Conservation (phyloP, 2,888 invertebrate species). For the Strigamia maritima region DNA sequence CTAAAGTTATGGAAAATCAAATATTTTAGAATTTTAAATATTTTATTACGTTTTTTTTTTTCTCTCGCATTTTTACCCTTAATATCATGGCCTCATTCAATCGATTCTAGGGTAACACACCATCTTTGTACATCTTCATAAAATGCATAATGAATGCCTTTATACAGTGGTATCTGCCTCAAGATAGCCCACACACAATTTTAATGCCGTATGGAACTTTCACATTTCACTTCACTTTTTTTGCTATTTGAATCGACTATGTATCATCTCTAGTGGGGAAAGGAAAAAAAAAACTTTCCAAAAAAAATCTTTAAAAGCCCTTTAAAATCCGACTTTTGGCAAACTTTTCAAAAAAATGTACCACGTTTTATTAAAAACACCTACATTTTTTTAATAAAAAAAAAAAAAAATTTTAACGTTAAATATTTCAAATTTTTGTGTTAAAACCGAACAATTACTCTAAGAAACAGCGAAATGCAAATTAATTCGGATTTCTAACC, state of each 20-base stretch:
- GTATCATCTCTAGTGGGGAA: background rate
- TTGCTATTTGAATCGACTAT: background rate
- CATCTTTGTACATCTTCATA: conserved; percentile 17
- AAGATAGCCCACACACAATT: background rate
- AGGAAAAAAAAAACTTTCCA: background rate
- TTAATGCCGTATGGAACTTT: background rate
- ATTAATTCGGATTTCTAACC: no score
- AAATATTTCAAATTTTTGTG: no score
- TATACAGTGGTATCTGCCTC: background rate
- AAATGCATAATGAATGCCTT: conserved; percentile 15
- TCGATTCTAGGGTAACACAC: background rate
- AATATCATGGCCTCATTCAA: background rate
- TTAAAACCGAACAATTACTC: no score
- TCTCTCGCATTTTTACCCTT: background rate
- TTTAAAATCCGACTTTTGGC: background rate
- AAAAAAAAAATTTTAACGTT: no score
- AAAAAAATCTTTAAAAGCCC: background rate
- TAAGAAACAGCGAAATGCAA: no score
- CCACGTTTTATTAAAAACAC: background rate
- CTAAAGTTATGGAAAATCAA: no score
- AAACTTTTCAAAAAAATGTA: background rate
- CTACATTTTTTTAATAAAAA: no score
- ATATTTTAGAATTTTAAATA: no score
- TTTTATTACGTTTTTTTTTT: background rate
- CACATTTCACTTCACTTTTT: background rate